These are phyloP conservation scores for Apodemia mormo DNA, from an alignment of 2,888 invertebrate species.

Conservation along the genomic window DNA sequence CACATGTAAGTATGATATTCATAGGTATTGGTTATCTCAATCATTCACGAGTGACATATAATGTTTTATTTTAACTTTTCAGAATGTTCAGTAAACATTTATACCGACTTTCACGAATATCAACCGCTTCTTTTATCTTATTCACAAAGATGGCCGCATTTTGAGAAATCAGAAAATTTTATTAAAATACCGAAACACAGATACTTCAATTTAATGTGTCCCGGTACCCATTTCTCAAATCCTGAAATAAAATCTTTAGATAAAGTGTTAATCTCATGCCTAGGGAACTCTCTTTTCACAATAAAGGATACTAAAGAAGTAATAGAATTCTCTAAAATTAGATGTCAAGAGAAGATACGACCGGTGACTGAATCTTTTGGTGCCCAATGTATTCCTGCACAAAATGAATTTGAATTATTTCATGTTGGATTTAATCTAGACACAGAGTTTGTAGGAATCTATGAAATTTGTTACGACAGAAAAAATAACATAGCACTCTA, in stretches of 20 bases:
- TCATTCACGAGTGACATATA: too few relatives aligned
- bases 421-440: conserved; percentile 44
- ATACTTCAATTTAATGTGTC: conserved; percentile 46
- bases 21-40: too few relatives aligned
- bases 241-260: conserved; percentile 27
- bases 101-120: conserved; percentile 39
- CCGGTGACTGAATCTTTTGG: conserved; percentile 38
- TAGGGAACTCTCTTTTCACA: conserved; percentile 40
- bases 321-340: conserved; percentile 45
- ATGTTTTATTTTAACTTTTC: conserved; percentile 35
- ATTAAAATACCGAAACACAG: conserved; percentile 43
- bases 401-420: conserved; percentile 44
- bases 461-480: conserved; percentile 50
- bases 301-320: conserved; percentile 34
- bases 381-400: conserved; percentile 37
- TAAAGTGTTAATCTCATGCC: conserved; percentile 41
- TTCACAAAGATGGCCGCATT: conserved; percentile 32
- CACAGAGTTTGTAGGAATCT: conserved; percentile 41
- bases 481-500: conserved; percentile 45
- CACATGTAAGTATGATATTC: too few relatives aligned
- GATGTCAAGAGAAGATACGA: conserved; percentile 44
- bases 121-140: conserved; percentile 45
- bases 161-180: conserved; percentile 33
- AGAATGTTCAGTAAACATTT: conserved; percentile 52
- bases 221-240: conserved; percentile 40